Percentiles rank a stretch among this genome's conserved stretches.
These are phyloP conservation scores for Ochlodes sylvanus DNA, from an alignment of 2,888 invertebrate species.

Conservation along the genomic window DNA sequence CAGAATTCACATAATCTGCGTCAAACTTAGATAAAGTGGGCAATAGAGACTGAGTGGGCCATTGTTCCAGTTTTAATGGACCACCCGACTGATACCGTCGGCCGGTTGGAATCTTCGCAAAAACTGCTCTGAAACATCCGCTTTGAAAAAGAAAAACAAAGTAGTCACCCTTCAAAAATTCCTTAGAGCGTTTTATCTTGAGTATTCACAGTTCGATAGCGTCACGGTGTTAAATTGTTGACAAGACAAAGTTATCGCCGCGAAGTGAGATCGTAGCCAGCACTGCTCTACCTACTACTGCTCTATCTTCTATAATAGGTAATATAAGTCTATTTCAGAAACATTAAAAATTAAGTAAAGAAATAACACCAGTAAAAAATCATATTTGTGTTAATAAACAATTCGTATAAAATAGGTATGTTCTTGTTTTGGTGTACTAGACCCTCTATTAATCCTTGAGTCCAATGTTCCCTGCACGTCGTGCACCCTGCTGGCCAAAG, in stretches of 20 bases:
- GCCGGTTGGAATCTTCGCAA: conserved; percentile 65
- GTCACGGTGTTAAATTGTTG: conserved; percentile 72
- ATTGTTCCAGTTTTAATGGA: conserved; percentile 81
- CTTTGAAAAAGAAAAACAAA: conserved; percentile 72
- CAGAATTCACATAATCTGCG: conserved; percentile 78
- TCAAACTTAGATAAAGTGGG: conserved; percentile 79
- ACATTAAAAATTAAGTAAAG: no score
- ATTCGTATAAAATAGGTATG: no score
- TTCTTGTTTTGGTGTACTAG: no score
- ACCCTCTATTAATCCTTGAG: not conserved
- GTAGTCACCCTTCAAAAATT: conserved; percentile 75
- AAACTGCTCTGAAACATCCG: conserved; percentile 68
- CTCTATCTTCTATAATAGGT: no score
- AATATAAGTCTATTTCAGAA: no score
- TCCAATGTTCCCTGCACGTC: conserved; percentile 4
- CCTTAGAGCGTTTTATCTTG: conserved; percentile 79
- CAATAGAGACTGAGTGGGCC: conserved; percentile 75
- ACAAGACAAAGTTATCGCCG: conserved; percentile 70
- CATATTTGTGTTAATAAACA: no score
- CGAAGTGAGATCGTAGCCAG: conserved; percentile 58
- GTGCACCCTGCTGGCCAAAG: not conserved
- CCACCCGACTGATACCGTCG: conserved; percentile 71
- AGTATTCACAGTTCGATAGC: conserved; percentile 79
- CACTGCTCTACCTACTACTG: no score
- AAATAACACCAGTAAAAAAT: no score